phyloP scores from a whole-genome alignment of 2,113 vertebrate genomes.

The Phylloscopus whistleri region DNA sequence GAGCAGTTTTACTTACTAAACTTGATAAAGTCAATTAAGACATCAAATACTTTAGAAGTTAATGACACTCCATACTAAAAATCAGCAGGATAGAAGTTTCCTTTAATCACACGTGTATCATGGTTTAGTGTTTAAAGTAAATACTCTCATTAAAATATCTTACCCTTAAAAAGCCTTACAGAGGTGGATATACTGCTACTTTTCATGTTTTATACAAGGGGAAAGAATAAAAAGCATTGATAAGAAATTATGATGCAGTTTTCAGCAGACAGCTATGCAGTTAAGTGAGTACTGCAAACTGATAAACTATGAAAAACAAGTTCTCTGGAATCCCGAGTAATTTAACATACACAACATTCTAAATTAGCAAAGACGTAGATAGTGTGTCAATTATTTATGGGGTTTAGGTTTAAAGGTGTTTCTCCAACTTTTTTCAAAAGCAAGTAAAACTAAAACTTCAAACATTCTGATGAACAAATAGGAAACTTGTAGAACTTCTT shows the following conservation, averaged over 20 bases:
- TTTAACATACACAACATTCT: not conserved
- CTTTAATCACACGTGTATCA: not conserved
- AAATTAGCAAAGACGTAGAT: not conserved
- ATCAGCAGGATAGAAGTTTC: not conserved
- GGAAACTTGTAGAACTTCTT: not conserved
- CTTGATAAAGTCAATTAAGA: not conserved
- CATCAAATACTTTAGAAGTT: not conserved
- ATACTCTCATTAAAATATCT: not conserved
- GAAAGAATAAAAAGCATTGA: not conserved
- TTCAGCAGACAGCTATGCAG: not conserved
- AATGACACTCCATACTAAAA: not conserved
- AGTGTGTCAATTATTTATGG: not conserved
- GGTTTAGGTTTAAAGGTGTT: not conserved
- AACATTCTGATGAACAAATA: not conserved
- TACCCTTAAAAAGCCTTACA: not conserved
- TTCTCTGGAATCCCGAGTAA: not conserved
- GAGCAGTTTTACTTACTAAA: not conserved
- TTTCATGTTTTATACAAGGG: not conserved
- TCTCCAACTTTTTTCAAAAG: not conserved
- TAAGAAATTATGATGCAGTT: not conserved
- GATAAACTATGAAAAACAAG: not conserved
- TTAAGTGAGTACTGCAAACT: not conserved
- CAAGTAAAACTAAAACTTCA: not conserved
- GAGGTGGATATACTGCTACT: not conserved
- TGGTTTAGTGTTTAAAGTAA: not conserved